These are phyloP conservation scores for Myrmophylax atrothorax DNA, from an alignment of 2,113 vertebrate species.

Conservation along the genomic window DNA sequence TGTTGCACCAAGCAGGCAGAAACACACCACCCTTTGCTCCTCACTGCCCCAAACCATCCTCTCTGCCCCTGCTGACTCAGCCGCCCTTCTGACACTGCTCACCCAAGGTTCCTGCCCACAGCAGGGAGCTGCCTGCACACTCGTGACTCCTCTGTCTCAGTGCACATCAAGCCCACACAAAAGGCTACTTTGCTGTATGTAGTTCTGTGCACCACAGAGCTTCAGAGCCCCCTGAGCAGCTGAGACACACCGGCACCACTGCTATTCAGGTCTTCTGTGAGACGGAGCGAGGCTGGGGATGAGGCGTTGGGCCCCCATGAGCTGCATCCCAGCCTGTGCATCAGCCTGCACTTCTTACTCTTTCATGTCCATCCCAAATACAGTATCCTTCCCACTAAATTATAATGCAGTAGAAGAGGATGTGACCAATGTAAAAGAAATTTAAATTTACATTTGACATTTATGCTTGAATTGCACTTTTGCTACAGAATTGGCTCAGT, in stretches of 20 bases:
- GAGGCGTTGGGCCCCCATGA: background rate
- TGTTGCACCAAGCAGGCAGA: background rate
- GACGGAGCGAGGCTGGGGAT: background rate
- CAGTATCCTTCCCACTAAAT: conserved; percentile 21
- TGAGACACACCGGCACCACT: accelerated
- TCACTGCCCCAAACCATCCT: accelerated
- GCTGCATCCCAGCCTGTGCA: background rate
- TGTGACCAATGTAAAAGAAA: background rate
- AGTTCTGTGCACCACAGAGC: background rate
- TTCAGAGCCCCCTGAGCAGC: accelerated
- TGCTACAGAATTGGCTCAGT: background rate
- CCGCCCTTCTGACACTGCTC: accelerated
- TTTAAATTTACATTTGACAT: background rate
- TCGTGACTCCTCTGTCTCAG: background rate
- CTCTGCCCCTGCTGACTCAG: background rate
- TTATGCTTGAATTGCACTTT: background rate
- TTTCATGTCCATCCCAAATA: background rate
- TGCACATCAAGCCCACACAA: background rate
- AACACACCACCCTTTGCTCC: background rate
- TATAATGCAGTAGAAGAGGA: background rate
- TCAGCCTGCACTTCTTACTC: background rate
- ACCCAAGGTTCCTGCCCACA: accelerated
- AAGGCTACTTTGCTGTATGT: background rate
- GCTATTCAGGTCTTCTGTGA: background rate
- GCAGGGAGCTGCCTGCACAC: background rate